These are phyloP conservation scores for Cantharis nigra DNA, from an alignment of 2,888 invertebrate species.

Conservation along the genomic window DNA sequence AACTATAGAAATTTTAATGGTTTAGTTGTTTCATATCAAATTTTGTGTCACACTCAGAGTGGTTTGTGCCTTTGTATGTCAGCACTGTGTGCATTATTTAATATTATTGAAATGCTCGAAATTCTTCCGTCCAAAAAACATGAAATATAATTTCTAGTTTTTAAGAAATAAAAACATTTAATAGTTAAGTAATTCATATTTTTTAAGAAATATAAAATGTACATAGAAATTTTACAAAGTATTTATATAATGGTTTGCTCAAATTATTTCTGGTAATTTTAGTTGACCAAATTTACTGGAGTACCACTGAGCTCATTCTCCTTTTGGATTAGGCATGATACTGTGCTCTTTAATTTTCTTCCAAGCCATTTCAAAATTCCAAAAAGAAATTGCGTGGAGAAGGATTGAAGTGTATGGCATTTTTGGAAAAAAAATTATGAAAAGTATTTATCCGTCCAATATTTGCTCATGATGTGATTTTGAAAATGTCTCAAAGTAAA, in stretches of 20 bases:
- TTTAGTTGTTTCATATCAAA: neutral
- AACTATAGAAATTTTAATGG: neutral
- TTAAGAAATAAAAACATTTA: neutral
- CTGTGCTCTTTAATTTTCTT: neutral
- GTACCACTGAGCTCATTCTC: neutral
- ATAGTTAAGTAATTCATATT: neutral
- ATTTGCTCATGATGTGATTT: neutral
- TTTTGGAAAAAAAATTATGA: too few relatives aligned
- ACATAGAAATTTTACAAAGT: neutral
- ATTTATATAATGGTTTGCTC: neutral
- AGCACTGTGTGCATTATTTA: conserved; percentile 42
- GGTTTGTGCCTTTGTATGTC: conserved; percentile 45
- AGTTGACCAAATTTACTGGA: neutral
- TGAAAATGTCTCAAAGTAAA: neutral
- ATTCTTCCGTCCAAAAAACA: conserved; percentile 46
- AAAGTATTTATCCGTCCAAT: neutral
- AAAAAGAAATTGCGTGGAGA: neutral
- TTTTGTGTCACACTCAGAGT: conserved; percentile 36
- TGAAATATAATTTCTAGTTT: neutral
- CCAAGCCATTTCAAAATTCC: neutral
- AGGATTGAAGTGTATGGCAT: neutral
- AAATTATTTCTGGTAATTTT: neutral
- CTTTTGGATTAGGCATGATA: neutral
- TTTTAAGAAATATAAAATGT: neutral
- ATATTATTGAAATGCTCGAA: conserved; percentile 37